Evolutionary conservation across 2,888 invertebrate species (phyloP).

Genomic region (Cephalotes varians): DNA sequence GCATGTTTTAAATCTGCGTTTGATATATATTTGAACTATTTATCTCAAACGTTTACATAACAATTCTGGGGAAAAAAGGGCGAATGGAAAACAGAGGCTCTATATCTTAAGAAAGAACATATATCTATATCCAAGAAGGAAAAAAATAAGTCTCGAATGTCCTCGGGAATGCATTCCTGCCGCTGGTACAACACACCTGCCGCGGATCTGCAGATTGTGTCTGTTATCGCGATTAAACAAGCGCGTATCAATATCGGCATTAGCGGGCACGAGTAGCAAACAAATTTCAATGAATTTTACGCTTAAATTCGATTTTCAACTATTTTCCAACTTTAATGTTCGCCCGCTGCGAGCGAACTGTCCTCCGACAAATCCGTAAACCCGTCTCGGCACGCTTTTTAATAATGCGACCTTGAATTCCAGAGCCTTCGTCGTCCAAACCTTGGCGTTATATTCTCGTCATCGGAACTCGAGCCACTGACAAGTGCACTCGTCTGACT

Average conservation of each 20-base stretch:
- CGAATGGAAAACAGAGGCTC: neutral
- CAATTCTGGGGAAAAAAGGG: neutral
- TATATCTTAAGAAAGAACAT: neutral
- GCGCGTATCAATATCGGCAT: neutral
- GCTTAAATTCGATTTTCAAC: constrained; percentile 11
- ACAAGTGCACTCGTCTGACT: constrained; percentile 30
- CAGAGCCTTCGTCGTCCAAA: constrained; percentile 65
- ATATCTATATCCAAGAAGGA: neutral
- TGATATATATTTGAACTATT: neutral
- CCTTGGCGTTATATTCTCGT: constrained; percentile 69
- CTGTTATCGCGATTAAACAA: constrained; percentile 36
- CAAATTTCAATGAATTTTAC: neutral
- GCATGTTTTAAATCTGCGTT: neutral
- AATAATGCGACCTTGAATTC: constrained; percentile 73
- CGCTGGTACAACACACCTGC: constrained; percentile 32
- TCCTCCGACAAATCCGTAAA: constrained; percentile 64
- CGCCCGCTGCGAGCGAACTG: constrained; percentile 22
- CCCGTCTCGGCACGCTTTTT: constrained; percentile 69
- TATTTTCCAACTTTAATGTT: constrained; percentile 57
- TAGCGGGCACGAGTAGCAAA: too few species aligned
- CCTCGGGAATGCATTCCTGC: constrained; percentile 24
- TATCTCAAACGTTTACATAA: neutral
- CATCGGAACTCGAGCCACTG: constrained; percentile 59
- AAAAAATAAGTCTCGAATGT: constrained; percentile 1
- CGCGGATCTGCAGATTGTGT: constrained; percentile 7